Evolutionary conservation across 2,113 vertebrate species (phyloP), one percentile per base, ranked within the genome.

Genomic region (Ictidomys tridecemlineatus): DNA sequence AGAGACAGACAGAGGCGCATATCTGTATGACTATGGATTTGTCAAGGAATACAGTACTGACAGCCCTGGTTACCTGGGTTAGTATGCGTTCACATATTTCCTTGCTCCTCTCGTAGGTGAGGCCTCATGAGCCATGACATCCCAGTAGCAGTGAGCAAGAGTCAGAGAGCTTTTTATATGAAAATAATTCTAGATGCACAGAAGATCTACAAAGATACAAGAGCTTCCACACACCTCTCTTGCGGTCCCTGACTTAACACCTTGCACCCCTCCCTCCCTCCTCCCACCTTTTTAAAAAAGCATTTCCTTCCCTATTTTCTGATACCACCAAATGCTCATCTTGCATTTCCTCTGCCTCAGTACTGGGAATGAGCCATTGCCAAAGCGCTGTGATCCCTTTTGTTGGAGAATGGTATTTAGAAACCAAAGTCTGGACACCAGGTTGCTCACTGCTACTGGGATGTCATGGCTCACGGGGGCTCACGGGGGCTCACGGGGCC

Each of bases 401-500:
- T 37, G 30, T 34, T 65, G 37, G 26, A 89, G 73, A 65, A 45
- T 30, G 78, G 51, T 73, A 48, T 22, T 79, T 85, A 88, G 89
- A 84, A 89, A 85, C 14, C 79, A 89, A 94, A 89, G 78, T n/a
- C n/a, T 96, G 65, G 69, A 37, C 12, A 39, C 22, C 13, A 67
- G 72, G 34, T 28, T 92, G 69, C 39, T 89, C n/a, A 18, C 9
- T 32, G 45, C 37, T 48, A 22, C 77, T 73, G 70, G 34, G 63
- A 65, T 67, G 4, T 61, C 93, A 84, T 45, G 79, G 65, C 26
- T 72, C 53, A 53, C 32, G 32, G n/a, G 45, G 79, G 65, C 26
- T 72, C 53, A 53, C 32, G 32, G n/a, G 45, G 42, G 73, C 26
- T 72, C 53, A 53, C 32, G 32, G n/a, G 45, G 42, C 63, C 24